A percentile compares a stretch with the other conserved stretches of the same genome.
Conservation (phyloP, 2,888 invertebrate genomes). For the Salticus scenicus region DNA sequence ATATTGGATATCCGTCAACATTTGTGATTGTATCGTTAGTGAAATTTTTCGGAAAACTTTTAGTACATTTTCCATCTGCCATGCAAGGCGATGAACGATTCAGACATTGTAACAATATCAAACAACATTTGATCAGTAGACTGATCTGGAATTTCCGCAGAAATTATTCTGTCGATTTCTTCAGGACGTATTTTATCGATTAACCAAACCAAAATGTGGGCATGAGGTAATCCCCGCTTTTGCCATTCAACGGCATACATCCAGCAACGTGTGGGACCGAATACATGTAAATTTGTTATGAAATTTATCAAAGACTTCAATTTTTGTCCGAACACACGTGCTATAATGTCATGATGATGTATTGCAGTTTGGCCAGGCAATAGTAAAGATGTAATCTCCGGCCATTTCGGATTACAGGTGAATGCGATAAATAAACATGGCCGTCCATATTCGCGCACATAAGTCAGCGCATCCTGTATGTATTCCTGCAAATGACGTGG, state of each 20-base stretch:
- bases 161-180: conserved; percentile 74
- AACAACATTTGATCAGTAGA: conserved; percentile 72
- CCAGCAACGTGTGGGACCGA: conserved; percentile 71
- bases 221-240: conserved; percentile 74
- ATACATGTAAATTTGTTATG: conserved; percentile 57
- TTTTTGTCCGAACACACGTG: conserved; percentile 73
- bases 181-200: conserved; percentile 66
- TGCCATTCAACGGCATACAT: conserved; percentile 73
- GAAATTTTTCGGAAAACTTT: conserved; percentile 26
- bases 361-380: conserved; percentile 60
- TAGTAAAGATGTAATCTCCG: conserved; percentile 73
- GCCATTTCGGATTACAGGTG: conserved; percentile 76
- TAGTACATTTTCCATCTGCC: conserved; percentile 41
- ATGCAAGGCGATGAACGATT: conserved; percentile 32
- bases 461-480: conserved; percentile 77
- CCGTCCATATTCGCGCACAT: conserved; percentile 76
- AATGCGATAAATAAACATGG: conserved; percentile 77
- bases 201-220: conserved; percentile 30
- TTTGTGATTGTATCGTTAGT: conserved; percentile 27
- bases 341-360: conserved; percentile 69
- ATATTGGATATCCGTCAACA: conserved; percentile 34
- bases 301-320: conserved; percentile 71
- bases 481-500: conserved; percentile 74
- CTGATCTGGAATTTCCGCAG: conserved; percentile 75
- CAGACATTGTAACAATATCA: conserved; percentile 73